phyloP scores from a whole-genome alignment of 2,797 vertebrate species.

The Clarias fuscus region DNA sequence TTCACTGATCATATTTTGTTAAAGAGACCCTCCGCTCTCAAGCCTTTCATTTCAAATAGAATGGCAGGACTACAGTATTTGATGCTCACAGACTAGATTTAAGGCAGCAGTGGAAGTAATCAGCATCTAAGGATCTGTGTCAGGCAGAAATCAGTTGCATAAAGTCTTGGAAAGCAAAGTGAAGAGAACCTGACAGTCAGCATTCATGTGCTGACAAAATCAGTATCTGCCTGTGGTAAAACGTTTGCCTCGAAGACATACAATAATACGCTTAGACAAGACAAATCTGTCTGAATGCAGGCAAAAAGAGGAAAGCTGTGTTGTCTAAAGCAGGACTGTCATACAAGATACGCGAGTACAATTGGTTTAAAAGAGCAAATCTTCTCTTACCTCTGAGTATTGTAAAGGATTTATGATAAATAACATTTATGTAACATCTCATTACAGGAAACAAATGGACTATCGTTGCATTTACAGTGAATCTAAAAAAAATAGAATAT shows the following conservation, averaged over 20 bases:
- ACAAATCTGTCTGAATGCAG: slow-evolving; percentile 51
- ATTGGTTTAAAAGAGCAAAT: slow-evolving; percentile 52
- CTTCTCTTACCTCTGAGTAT: slow-evolving; percentile 35
- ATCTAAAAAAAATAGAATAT: too few species aligned
- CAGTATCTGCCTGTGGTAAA: slow-evolving; percentile 50
- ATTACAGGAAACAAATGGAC: not conserved
- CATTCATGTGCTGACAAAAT: slow-evolving; percentile 52
- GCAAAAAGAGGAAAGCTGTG: slow-evolving; percentile 35
- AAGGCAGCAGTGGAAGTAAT: slow-evolving; percentile 27
- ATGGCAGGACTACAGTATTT: not conserved
- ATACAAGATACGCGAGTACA: slow-evolving; percentile 42
- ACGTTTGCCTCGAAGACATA: slow-evolving; percentile 53
- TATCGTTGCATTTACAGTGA: not conserved
- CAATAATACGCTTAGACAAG: slow-evolving; percentile 47
- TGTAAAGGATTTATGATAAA: not conserved
- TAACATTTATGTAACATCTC: not conserved
- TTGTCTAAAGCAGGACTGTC: slow-evolving; percentile 33
- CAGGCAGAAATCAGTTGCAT: slow-evolving; percentile 21
- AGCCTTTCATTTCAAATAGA: not conserved
- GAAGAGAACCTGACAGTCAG: slow-evolving; percentile 51
- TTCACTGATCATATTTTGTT: not conserved
- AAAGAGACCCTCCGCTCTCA: not conserved
- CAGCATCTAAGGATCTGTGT: slow-evolving; percentile 29
- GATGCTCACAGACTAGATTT: slow-evolving; percentile 9
- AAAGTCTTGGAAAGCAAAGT: slow-evolving; percentile 28